Conservation (phyloP, 92 coral and sea anemone genomes). For the Palythoa grandiflora region DNA sequence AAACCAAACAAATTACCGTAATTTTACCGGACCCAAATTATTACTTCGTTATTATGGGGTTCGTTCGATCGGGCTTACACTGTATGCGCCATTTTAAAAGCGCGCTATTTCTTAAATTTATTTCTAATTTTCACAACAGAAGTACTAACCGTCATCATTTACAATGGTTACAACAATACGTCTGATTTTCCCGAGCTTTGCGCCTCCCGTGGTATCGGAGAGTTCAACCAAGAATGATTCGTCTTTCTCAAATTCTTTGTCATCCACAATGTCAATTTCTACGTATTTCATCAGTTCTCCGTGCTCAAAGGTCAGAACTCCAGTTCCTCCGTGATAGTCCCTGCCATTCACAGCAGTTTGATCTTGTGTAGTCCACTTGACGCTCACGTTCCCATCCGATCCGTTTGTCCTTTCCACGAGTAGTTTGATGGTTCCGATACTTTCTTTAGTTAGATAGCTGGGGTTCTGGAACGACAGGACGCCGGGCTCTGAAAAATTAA, state of each 20-base stretch:
- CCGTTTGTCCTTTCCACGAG: conserved; percentile 90
- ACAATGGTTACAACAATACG: conserved; percentile 87
- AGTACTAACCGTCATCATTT: conserved; percentile 91
- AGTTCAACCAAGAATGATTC: conserved; percentile 86
- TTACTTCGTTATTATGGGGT: too few species aligned
- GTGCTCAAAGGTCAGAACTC: conserved; percentile 85
- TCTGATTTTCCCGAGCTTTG: conserved; percentile 81
- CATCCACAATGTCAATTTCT: conserved; percentile 87
- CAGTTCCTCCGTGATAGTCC: conserved; percentile 88
- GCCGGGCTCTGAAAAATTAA: conserved; percentile 81
- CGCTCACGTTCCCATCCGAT: conserved; percentile 89
- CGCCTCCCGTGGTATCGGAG: conserved; percentile 87
- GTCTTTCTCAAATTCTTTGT: conserved; percentile 96
- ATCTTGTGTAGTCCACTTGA: conserved; percentile 84
- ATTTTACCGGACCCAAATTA: too few species aligned
- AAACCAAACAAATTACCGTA: too few species aligned
- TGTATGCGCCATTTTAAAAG: too few species aligned
- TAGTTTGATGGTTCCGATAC: conserved; percentile 87
- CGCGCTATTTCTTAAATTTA: too few species aligned
- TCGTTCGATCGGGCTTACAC: too few species aligned
- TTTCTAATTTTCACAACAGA: background rate
- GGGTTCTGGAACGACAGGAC: conserved; percentile 91
- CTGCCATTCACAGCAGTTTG: conserved; percentile 92
- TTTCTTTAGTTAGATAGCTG: conserved; percentile 91
- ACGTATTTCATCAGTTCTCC: conserved; percentile 89